Conservation (phyloP, 2,888 invertebrate genomes). For the Cactoblastis cactorum region DNA sequence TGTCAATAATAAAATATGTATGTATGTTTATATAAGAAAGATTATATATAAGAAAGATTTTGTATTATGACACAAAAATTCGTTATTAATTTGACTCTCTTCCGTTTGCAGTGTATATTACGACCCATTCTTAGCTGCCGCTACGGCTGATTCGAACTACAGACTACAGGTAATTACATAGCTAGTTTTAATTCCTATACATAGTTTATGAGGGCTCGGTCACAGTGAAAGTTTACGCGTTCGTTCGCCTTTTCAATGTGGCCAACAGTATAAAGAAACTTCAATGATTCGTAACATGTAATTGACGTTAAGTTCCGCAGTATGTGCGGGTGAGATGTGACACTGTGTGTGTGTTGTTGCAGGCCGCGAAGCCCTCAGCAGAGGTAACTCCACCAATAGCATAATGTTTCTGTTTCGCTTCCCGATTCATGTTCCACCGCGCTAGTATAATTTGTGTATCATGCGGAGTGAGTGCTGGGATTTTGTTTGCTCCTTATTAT, state of each 20-base stretch:
- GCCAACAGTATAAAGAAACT: not conserved
- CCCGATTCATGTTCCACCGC: conserved; percentile 69
- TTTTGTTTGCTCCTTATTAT: conserved; percentile 72
- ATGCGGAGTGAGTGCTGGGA: conserved; percentile 75
- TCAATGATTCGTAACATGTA: not conserved
- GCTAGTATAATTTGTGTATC: conserved; percentile 65
- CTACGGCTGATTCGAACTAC: conserved; percentile 91
- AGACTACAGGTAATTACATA: conserved; percentile 88
- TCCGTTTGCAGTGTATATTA: conserved; percentile 91
- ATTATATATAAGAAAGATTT: not conserved
- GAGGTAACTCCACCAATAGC: conserved; percentile 77
- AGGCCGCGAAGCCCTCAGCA: conserved; percentile 85
- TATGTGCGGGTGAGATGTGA: conserved; percentile 40
- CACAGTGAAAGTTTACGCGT: not conserved
- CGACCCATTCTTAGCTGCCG: conserved; percentile 96
- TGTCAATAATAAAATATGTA: no score
- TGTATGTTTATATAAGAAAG: not conserved
- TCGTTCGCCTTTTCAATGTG: not conserved
- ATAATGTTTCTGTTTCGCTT: conserved; percentile 71
- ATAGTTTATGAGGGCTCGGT: not conserved
- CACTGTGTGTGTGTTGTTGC: conserved; percentile 79
- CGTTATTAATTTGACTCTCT: conserved; percentile 24
- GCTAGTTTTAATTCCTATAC: not conserved
- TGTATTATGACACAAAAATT: not conserved
- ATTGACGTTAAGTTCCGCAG: conserved; percentile 9